These are phyloP conservation scores for Exaiptasia diaphana DNA, from an alignment of 64 coral and sea anemone species.

Conservation along the genomic window DNA sequence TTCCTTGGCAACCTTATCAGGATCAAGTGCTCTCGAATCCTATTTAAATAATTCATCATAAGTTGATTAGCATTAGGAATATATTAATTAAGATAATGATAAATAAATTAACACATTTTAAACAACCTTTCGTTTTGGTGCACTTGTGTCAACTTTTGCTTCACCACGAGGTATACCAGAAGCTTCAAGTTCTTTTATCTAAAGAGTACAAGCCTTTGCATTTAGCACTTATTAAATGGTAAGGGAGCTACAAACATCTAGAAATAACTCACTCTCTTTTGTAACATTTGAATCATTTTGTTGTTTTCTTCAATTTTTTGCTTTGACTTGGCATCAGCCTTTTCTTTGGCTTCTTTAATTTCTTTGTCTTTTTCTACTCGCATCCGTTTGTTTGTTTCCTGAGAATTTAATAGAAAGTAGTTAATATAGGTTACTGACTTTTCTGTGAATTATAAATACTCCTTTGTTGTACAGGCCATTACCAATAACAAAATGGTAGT, in stretches of 20 bases:
- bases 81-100: too few species aligned
- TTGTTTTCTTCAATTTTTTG: constrained; percentile 88
- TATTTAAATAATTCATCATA: not conserved
- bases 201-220: too few species aligned
- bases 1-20: constrained; percentile 77
- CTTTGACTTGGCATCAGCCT: constrained; percentile 81
- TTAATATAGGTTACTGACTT: too few species aligned
- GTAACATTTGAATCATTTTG: constrained; percentile 91
- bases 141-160: constrained; percentile 60
- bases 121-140: constrained; percentile 48
- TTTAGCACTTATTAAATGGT: too few species aligned
- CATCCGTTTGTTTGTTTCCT: constrained; percentile 82
- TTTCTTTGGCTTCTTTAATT: constrained; percentile 77
- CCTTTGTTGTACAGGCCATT: too few species aligned
- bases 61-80: too few species aligned
- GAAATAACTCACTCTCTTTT: constrained; percentile 71
- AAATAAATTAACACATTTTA: too few species aligned
- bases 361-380: constrained; percentile 85
- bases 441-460: too few species aligned
- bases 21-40: constrained; percentile 68
- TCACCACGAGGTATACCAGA: constrained; percentile 49
- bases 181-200: constrained; percentile 97
- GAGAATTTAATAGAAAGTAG: too few species aligned
- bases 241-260: too few species aligned
- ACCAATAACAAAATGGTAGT: too few species aligned